phyloP scores from a whole-genome alignment of 2,888 invertebrate species.

The Nemapogon koenigi region DNA sequence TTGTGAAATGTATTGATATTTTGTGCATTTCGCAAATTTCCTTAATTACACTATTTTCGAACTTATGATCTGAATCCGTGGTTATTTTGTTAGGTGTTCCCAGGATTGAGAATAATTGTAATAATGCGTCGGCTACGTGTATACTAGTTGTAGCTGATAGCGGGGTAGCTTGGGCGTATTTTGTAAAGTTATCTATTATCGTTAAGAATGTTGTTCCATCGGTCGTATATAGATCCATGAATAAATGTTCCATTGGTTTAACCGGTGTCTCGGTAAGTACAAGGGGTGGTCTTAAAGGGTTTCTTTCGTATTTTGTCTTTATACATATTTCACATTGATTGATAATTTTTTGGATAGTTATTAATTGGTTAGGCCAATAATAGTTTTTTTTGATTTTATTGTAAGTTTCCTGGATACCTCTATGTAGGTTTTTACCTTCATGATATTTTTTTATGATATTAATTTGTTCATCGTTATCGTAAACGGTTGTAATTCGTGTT shows the following conservation, averaged over 20 bases:
- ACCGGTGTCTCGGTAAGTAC: constrained; percentile 19
- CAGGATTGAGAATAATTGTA: background rate
- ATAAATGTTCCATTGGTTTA: constrained; percentile 20
- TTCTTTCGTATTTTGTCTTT: constrained; percentile 22
- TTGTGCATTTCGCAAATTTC: constrained; percentile 4
- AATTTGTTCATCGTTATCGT: constrained; percentile 14
- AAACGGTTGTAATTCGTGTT: constrained; percentile 16
- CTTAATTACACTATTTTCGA: background rate
- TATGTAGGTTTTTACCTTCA: constrained; percentile 15
- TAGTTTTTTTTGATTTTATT: constrained; percentile 8
- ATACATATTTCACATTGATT: too few species aligned
- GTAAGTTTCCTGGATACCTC: constrained; percentile 10
- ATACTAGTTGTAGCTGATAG: constrained; percentile 11
- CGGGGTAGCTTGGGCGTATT: constrained; percentile 13
- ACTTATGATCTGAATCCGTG: background rate
- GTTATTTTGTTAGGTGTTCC: constrained; percentile 2
- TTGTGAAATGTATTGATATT: constrained; percentile 16
- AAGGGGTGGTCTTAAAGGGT: constrained; percentile 20
- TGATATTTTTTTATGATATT: constrained; percentile 15
- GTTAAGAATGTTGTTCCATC: constrained; percentile 11
- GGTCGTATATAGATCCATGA: constrained; percentile 16
- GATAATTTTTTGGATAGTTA: constrained; percentile 19
- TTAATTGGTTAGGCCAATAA: constrained; percentile 13
- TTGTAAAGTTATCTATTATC: constrained; percentile 14
- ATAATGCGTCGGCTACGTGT: constrained; percentile 1